These are phyloP conservation scores for Globodera ellingtonae DNA, from an alignment of 1,140 invertebrate species.

Conservation along the genomic window DNA sequence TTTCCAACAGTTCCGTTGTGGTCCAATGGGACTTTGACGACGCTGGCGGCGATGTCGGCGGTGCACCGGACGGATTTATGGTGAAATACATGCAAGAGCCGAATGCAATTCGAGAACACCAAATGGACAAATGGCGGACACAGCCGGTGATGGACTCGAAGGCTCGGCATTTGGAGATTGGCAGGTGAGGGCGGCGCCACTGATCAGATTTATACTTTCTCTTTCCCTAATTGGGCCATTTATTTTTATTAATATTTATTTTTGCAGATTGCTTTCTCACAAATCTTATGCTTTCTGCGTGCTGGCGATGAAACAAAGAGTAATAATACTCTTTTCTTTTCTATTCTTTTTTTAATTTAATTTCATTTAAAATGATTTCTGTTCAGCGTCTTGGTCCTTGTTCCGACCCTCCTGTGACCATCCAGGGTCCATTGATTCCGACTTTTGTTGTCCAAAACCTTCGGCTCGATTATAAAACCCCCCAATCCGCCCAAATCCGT, in stretches of 20 bases:
- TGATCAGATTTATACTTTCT: too few species aligned
- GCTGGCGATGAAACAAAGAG: conserved; percentile 61
- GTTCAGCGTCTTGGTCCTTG: conserved; percentile 63
- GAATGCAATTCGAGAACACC: conserved; percentile 30
- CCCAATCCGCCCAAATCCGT: conserved; percentile 54
- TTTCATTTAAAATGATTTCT: background rate
- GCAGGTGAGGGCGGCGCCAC: background rate
- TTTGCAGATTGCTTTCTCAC: conserved; percentile 40
- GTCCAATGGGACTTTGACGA: conserved; percentile 65
- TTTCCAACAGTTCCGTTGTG: conserved; percentile 61
- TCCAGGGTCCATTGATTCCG: conserved; percentile 49
- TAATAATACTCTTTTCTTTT: conserved; percentile 36
- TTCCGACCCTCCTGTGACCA: conserved; percentile 60
- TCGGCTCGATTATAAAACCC: conserved; percentile 60
- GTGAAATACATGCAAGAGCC: conserved; percentile 65
- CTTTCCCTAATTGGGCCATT: too few species aligned
- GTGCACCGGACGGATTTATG: conserved; percentile 57
- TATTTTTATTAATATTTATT: background rate
- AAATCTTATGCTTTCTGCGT: conserved; percentile 65
- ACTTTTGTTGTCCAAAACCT: conserved; percentile 60
- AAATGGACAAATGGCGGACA: conserved; percentile 46
- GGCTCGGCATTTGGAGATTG: conserved; percentile 55
- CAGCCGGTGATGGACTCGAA: conserved; percentile 49
- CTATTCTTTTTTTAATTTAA: background rate
- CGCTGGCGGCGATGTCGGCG: conserved; percentile 35